Base-by-base conservation (phyloP, 2,797 vertebrate genomes). In the Triplophysa bombifrons region DNA sequence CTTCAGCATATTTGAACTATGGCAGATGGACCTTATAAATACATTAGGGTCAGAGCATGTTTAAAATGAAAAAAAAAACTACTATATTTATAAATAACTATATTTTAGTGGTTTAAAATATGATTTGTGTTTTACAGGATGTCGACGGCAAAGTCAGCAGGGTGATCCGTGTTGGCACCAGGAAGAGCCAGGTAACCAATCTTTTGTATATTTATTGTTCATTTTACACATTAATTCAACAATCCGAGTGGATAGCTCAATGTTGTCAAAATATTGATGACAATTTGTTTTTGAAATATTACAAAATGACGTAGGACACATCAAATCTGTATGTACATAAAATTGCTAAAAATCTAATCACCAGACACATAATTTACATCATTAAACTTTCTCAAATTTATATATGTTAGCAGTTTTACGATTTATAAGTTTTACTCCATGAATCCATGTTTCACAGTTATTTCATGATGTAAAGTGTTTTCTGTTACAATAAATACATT, bases 111-210 rank as follows among this genome's bases (percentile, higher is more conserved):
- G 61, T 38, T 38, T 1, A 46, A 30, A 41, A 69, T 73, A 17
- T 71, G 20, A 14, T 48, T 8, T 56, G 6, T 25, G 3, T 74
- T 80, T 83, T 76, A 67, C 87, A 91, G 92, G 87, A 89, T 56
- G 78, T 70, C 82, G 88, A 93, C 68, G 82, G 84, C 55, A 84
- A 80, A 80, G 86, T 82, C n/a, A 87, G 83, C 71, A 87, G 88
- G 84, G 87, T 91, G 74, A 90, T 96, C 63, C 93, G 93, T 0
- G 94, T 95, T 82, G 95, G 95, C 22, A 95, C 95, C 46, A 91
- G 95, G 25, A 95, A 95, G 78, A 96, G 95, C 85, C 93, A 95
- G 91, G 95, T 95, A 81, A 50, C 22, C 4, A 2, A 25, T 60
- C 58, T 27, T 27, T 2, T 27, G 5, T 16, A 14, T 60, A 60